A percentile compares a stretch with the other conserved stretches of the same genome.
These are phyloP conservation scores for Tragelaphus imberbis DNA, from an alignment of 2,113 vertebrate species.

Conservation along the genomic window DNA sequence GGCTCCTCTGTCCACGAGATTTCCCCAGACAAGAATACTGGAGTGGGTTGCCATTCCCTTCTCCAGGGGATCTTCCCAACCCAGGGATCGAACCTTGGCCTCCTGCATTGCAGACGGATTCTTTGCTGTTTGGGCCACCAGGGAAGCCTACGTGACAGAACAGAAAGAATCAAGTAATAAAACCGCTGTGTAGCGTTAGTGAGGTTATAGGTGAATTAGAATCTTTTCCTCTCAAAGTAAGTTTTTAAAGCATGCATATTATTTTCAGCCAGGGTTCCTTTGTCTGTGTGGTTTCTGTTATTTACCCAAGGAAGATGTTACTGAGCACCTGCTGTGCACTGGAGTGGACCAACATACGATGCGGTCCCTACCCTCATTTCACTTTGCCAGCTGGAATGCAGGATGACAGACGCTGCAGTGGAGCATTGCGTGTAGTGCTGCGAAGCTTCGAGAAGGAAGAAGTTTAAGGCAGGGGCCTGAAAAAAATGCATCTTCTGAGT, in stretches of 20 bases:
- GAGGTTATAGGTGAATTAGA: not conserved
- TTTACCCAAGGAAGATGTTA: not conserved
- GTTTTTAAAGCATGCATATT: not conserved
- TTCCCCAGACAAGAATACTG: not conserved
- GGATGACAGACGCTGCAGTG: fast-evolving
- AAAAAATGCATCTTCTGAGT: not conserved
- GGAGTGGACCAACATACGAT: not conserved
- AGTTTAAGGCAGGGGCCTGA: not conserved
- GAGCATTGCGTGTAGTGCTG: too few species aligned
- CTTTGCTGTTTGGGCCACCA: not conserved
- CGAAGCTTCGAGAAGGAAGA: not conserved
- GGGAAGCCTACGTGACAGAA: not conserved
- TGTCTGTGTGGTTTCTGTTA: not conserved
- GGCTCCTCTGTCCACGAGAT: not conserved
- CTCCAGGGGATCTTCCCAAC: not conserved
- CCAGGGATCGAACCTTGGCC: not conserved
- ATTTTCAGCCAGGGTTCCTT: not conserved
- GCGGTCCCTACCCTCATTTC: not conserved
- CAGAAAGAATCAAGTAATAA: not conserved
- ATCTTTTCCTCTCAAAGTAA: not conserved
- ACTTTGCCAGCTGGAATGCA: not conserved
- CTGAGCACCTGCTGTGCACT: not conserved
- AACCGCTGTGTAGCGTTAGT: not conserved
- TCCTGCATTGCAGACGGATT: not conserved
- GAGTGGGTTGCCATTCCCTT: not conserved